These are phyloP conservation scores for Synergus gifuensis DNA, from an alignment of 2,888 invertebrate species.

Conservation along the genomic window DNA sequence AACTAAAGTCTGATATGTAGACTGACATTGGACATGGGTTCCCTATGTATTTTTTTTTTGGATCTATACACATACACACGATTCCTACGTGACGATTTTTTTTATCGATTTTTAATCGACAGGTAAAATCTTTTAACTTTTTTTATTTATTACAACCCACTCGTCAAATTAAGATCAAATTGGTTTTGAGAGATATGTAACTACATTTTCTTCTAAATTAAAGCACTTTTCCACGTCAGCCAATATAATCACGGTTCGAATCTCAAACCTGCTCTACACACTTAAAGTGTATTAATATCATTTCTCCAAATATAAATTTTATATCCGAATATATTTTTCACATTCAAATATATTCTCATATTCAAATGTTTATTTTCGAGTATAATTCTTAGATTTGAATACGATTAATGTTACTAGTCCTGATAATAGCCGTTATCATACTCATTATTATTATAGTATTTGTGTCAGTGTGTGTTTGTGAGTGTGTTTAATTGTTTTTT, in stretches of 20 bases:
- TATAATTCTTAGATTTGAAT: constrained; percentile 1
- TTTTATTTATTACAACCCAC: neutral
- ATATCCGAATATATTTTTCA: neutral
- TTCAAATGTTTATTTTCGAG: neutral
- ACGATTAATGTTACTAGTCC: neutral
- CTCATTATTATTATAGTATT: constrained; percentile 42
- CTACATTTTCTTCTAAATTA: constrained; percentile 55
- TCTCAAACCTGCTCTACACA: constrained; percentile 14
- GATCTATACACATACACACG: constrained; percentile 40
- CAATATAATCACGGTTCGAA: constrained; percentile 51
- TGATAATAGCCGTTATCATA: constrained; percentile 32
- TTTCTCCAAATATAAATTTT: neutral
- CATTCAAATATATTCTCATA: neutral
- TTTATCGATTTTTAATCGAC: constrained; percentile 50
- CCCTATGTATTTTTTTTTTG: constrained; percentile 55
- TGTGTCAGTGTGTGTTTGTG: constrained; percentile 40
- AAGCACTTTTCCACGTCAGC: constrained; percentile 59
- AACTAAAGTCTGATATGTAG: constrained; percentile 69
- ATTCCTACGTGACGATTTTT: constrained; percentile 9
- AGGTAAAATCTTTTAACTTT: constrained; percentile 17
- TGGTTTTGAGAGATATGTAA: constrained; percentile 44
- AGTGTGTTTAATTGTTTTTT: constrained; percentile 40
- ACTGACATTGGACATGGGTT: constrained; percentile 63
- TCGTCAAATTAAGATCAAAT: constrained; percentile 20
- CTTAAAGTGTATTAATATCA: constrained; percentile 18